phyloP scores from a whole-genome alignment of 2,888 invertebrate genomes.

The Cryptosula pallasiana region DNA sequence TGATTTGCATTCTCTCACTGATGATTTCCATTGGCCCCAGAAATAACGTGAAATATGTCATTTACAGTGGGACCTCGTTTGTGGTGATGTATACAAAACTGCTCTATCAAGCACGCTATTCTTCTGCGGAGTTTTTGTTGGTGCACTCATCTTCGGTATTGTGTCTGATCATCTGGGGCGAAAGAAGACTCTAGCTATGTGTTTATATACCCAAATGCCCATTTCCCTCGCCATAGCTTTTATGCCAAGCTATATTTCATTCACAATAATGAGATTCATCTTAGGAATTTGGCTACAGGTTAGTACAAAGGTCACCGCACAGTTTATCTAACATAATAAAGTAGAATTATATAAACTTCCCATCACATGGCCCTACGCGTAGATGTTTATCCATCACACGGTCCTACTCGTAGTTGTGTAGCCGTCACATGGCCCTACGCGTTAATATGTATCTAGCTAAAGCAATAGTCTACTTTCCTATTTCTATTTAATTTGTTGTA shows the following conservation, averaged over 20 bases:
- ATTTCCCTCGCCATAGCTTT: conserved; percentile 17
- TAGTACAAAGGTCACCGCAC: no score
- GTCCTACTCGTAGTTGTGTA: no score
- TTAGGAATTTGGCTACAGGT: conserved; percentile 21
- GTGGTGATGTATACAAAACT: conserved; percentile 23
- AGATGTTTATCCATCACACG: no score
- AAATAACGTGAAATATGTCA: background rate
- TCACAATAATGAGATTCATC: background rate
- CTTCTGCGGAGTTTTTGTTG: conserved; percentile 27
- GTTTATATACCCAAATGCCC: conserved; percentile 11
- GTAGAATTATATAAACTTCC: no score
- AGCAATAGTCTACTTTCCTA: no score
- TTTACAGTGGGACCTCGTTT: conserved; percentile 27
- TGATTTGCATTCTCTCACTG: background rate
- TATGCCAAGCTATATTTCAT: background rate
- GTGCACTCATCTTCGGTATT: conserved; percentile 27
- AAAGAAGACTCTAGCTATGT: conserved; percentile 24
- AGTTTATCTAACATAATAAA: no score
- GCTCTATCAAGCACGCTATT: conserved; percentile 25
- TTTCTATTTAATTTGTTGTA: no score
- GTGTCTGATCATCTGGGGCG: conserved; percentile 28
- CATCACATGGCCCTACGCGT: no score
- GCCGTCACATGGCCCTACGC: no score
- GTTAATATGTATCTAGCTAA: no score
- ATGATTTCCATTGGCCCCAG: background rate